Conservation (phyloP, 2,888 invertebrate species). For the Monochamus alternatus region DNA sequence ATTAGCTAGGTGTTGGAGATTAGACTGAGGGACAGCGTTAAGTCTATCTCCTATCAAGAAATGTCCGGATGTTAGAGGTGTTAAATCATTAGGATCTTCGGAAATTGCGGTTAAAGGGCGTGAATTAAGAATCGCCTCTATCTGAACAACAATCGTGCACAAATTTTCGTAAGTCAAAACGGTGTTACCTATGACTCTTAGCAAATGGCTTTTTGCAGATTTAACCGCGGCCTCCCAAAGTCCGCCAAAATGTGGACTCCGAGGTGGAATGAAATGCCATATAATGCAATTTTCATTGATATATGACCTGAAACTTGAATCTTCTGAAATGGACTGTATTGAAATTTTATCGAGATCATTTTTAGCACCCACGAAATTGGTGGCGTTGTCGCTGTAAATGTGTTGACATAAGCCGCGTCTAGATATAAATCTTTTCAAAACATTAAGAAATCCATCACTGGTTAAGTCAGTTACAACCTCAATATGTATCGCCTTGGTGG, state of each 20-base stretch:
- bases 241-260: slow-evolving; percentile 42
- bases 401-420: slow-evolving; percentile 56
- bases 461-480: slow-evolving; percentile 60
- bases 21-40: slow-evolving; percentile 44
- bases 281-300: slow-evolving; percentile 27
- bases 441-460: slow-evolving; percentile 58
- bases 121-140: slow-evolving; percentile 49
- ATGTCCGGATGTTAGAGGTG: slow-evolving; percentile 45
- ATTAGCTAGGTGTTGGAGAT: not conserved
- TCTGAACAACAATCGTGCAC: slow-evolving; percentile 19
- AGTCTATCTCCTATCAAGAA: slow-evolving; percentile 45
- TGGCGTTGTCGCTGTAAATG: slow-evolving; percentile 62
- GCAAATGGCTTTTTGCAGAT: slow-evolving; percentile 43
- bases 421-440: slow-evolving; percentile 60
- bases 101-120: slow-evolving; percentile 42
- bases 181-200: slow-evolving; percentile 36
- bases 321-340: not conserved
- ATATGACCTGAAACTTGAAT: not conserved
- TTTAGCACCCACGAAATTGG: slow-evolving; percentile 60
- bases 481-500: slow-evolving; percentile 60
- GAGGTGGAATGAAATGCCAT: slow-evolving; percentile 46
- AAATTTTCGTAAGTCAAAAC: slow-evolving; percentile 41
- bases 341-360: not conserved
- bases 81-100: slow-evolving; percentile 37
- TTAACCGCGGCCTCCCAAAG: slow-evolving; percentile 41